Percentiles rank a stretch among this genome's conserved stretches.
phyloP scores from a whole-genome alignment of 92 coral and sea anemone species.

The Galaxea fascicularis region DNA sequence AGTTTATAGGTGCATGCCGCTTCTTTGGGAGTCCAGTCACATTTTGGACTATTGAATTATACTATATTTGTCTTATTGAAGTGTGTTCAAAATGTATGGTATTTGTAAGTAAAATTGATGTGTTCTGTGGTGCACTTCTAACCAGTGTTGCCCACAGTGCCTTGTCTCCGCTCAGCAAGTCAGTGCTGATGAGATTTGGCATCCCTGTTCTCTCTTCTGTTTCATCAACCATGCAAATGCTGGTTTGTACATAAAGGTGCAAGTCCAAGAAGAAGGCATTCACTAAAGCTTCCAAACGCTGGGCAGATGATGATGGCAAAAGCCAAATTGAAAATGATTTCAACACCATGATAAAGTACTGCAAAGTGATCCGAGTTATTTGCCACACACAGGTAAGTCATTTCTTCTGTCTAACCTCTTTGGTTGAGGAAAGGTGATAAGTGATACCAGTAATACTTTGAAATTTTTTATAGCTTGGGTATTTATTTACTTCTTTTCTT shows the following conservation, averaged over 20 bases:
- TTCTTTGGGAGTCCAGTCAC: too few relatives aligned
- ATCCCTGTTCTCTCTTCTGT: constrained; percentile 66
- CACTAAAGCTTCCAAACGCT: constrained; percentile 96
- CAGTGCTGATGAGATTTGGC: constrained; percentile 92
- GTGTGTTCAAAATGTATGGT: too few relatives aligned
- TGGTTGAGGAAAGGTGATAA: neutral
- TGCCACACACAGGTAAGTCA: constrained; percentile 95
- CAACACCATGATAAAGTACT: constrained; percentile 95
- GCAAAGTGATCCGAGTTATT: constrained; percentile 98
- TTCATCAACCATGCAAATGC: constrained; percentile 78
- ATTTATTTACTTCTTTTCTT: neutral
- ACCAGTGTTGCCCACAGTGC: constrained; percentile 80
- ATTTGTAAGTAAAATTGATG: neutral
- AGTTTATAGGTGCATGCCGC: too few relatives aligned
- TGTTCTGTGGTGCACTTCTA: constrained; percentile 69
- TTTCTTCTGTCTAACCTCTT: neutral
- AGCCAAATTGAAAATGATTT: constrained; percentile 89
- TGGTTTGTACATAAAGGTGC: constrained; percentile 95
- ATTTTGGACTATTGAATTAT: too few relatives aligned
- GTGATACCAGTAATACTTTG: neutral
- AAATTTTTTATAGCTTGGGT: neutral
- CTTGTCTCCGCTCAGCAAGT: constrained; percentile 96
- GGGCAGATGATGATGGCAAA: constrained; percentile 99
- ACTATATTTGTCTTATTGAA: too few relatives aligned
- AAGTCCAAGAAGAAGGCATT: constrained; percentile 99